Evolutionary conservation across 2,888 invertebrate genomes (phyloP).

Genomic region (Amiota mariae): DNA sequence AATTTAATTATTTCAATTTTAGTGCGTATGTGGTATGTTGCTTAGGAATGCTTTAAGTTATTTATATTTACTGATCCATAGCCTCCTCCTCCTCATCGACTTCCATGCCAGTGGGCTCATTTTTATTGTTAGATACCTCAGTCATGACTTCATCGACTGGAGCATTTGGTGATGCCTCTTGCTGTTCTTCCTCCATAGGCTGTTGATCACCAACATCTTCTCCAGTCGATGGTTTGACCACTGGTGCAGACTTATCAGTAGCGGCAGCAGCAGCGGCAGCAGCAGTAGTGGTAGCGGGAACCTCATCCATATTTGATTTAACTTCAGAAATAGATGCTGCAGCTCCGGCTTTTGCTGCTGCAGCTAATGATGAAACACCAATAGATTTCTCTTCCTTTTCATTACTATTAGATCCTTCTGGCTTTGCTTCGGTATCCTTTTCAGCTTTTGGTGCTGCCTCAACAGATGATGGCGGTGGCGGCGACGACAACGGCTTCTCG

Average conservation of each 20-base stretch:
- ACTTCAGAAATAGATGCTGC: slow-evolving; percentile 30
- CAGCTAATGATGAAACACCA: no score
- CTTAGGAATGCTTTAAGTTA: background rate
- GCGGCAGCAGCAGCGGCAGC: slow-evolving; percentile 8
- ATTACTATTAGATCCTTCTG: no score
- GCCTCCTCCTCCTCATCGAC: slow-evolving; percentile 73
- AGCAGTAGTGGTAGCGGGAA: background rate
- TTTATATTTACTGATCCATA: slow-evolving; percentile 70
- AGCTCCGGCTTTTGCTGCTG: slow-evolving; percentile 42
- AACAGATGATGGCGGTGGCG: background rate
- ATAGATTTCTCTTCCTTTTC: background rate
- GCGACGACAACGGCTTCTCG: background rate
- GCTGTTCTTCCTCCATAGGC: slow-evolving; percentile 64
- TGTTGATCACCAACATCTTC: slow-evolving; percentile 20
- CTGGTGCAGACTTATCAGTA: slow-evolving; percentile 31
- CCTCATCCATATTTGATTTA: background rate
- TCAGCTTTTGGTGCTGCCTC: slow-evolving; percentile 2
- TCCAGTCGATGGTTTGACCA: slow-evolving; percentile 8
- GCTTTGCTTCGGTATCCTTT: slow-evolving; percentile 17
- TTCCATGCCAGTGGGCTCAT: slow-evolving; percentile 72
- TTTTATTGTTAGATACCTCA: slow-evolving; percentile 65
- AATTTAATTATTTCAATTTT: background rate
- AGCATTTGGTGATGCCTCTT: slow-evolving; percentile 45
- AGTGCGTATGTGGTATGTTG: background rate
- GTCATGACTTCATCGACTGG: slow-evolving; percentile 70